Evolutionary conservation across 2,888 invertebrate genomes (phyloP).

Genomic region (Spisula solida): DNA sequence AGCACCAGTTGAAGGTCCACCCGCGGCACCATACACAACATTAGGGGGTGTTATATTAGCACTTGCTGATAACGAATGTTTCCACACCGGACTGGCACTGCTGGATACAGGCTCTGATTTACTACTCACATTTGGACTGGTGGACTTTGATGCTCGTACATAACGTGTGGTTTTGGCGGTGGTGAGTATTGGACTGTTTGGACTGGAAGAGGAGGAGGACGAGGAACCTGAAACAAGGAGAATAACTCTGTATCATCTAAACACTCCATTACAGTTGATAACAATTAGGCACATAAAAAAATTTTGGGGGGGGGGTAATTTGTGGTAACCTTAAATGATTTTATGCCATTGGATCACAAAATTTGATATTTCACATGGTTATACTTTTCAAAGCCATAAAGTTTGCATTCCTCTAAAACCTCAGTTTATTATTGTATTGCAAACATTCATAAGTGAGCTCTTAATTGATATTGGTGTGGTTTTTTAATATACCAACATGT

Average conservation of each 20-base stretch:
- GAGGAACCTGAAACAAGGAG: conserved; percentile 21
- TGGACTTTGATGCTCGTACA: conserved; percentile 63
- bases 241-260: not conserved
- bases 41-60: conserved; percentile 87
- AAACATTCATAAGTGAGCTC: too few species aligned
- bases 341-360: too few species aligned
- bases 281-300: too few species aligned
- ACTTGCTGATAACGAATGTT: conserved; percentile 89
- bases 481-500: too few species aligned
- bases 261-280: too few species aligned
- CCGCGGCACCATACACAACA: conserved; percentile 85
- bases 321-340: too few species aligned
- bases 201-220: conserved; percentile 36
- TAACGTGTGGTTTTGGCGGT: conserved; percentile 64
- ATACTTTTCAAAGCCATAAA: too few species aligned
- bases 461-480: too few species aligned
- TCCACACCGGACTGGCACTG: conserved; percentile 83
- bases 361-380: too few species aligned
- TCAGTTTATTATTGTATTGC: too few species aligned
- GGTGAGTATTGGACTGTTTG: conserved; percentile 56
- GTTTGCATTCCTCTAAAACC: too few species aligned
- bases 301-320: too few species aligned
- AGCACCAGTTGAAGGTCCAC: conserved; percentile 57
- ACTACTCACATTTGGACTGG: conserved; percentile 49
- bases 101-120: conserved; percentile 31